These are phyloP conservation scores for Cichladusa arquata DNA, from an alignment of 2,113 vertebrate genomes.

Conservation along the genomic window DNA sequence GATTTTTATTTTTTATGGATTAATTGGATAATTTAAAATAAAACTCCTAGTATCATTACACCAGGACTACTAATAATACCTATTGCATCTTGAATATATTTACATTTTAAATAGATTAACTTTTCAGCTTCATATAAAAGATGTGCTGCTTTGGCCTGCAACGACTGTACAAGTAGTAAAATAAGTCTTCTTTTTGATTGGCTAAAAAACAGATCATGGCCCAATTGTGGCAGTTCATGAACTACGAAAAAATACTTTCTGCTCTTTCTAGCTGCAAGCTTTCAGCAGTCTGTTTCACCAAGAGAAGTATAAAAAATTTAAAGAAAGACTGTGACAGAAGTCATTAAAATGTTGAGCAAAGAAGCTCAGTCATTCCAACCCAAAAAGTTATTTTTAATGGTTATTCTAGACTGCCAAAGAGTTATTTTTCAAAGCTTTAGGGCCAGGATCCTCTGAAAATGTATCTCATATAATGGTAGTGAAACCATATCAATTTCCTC, in stretches of 20 bases:
- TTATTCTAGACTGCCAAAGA: not conserved
- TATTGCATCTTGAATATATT: not conserved
- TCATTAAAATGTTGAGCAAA: not conserved
- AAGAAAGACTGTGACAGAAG: not conserved
- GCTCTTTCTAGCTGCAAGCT: not conserved
- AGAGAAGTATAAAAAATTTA: not conserved
- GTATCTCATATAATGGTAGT: not conserved
- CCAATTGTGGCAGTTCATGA: not conserved
- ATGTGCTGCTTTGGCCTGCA: not conserved
- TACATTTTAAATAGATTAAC: not conserved
- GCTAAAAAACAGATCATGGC: not conserved
- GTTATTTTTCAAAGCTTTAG: not conserved
- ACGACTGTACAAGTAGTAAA: not conserved
- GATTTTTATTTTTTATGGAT: not conserved
- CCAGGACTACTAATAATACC: not conserved
- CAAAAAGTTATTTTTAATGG: not conserved
- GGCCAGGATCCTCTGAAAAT: not conserved
- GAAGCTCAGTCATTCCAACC: not conserved
- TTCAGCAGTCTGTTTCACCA: not conserved
- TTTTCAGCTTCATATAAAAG: not conserved
- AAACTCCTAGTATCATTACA: not conserved
- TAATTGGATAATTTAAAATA: not conserved
- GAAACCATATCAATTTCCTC: not conserved
- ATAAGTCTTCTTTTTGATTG: not conserved
- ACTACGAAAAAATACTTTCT: not conserved